Evolutionary conservation across 2,797 vertebrate species (phyloP).

Genomic region (Tokudaia tokunoshimensis): DNA sequence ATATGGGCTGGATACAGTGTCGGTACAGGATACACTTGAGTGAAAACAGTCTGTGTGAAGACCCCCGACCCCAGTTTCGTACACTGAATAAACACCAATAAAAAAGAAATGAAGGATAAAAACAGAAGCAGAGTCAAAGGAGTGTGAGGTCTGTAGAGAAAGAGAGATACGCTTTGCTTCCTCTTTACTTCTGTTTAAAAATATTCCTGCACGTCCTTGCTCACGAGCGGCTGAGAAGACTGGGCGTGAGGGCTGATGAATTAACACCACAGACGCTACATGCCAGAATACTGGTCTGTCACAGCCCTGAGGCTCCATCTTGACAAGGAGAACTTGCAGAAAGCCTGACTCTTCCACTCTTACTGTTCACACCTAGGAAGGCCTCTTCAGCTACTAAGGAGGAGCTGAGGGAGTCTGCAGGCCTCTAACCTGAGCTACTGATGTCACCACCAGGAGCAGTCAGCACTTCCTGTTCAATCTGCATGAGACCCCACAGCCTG

Average conservation of each 20-base stretch:
- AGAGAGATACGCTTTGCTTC: conserved; percentile 60
- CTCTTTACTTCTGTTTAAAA: conserved; percentile 66
- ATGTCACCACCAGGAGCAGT: background rate
- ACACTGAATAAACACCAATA: background rate
- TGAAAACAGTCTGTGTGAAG: background rate
- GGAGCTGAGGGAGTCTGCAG: background rate
- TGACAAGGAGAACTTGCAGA: background rate
- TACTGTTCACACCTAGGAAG: background rate
- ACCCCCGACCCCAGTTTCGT: background rate
- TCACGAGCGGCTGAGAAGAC: conserved; percentile 26
- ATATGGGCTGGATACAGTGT: too few species aligned
- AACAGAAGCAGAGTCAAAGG: conserved; percentile 60
- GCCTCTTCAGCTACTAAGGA: background rate
- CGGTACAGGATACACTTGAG: background rate
- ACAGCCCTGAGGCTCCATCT: background rate
- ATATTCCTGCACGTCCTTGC: conserved; percentile 22
- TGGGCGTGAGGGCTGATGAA: background rate
- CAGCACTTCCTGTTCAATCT: background rate
- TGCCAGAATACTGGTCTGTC: background rate
- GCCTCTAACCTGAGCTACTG: background rate
- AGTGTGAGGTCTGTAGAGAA: conserved; percentile 66
- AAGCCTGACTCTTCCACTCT: background rate
- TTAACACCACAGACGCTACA: background rate
- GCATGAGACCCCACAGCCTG: fast-evolving
- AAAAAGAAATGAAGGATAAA: background rate